Evolutionary conservation across 2,797 vertebrate genomes (phyloP).

Genomic region (Epinephelus coioides): DNA sequence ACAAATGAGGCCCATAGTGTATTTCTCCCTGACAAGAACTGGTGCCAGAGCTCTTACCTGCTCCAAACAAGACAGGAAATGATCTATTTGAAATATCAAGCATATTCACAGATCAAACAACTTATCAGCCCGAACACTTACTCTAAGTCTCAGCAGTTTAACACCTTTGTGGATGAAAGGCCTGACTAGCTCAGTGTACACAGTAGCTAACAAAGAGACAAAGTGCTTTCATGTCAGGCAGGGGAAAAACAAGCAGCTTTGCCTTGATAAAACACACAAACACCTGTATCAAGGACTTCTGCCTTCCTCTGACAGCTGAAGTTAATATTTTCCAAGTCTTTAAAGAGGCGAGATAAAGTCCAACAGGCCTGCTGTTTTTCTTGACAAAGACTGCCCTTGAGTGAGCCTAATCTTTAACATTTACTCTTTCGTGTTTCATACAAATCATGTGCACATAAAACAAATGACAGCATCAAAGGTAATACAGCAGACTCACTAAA

Average conservation of each 20-base stretch:
- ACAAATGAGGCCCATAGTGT: background rate
- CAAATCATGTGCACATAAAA: constrained; percentile 6
- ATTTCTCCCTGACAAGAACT: constrained; percentile 18
- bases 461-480: background rate
- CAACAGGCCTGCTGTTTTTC: constrained; percentile 43
- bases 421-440: constrained; percentile 9
- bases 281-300: constrained; percentile 6
- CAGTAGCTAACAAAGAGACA: constrained; percentile 29
- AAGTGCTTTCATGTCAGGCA: constrained; percentile 43
- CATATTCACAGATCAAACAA: constrained; percentile 49
- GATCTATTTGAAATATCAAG: constrained; percentile 56
- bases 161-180: constrained; percentile 58
- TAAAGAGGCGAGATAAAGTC: constrained; percentile 60
- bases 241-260: constrained; percentile 27
- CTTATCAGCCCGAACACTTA: constrained; percentile 31
- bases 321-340: constrained; percentile 71
- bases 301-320: constrained; percentile 11
- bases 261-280: constrained; percentile 37
- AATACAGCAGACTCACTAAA: background rate
- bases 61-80: constrained; percentile 28
- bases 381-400: background rate
- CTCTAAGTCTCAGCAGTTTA: constrained; percentile 23
- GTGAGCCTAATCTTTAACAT: constrained; percentile 66
- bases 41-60: constrained; percentile 23
- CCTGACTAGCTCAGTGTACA: background rate